phyloP scores from a whole-genome alignment of 2,113 vertebrate species.

The Oryzias javanicus region DNA sequence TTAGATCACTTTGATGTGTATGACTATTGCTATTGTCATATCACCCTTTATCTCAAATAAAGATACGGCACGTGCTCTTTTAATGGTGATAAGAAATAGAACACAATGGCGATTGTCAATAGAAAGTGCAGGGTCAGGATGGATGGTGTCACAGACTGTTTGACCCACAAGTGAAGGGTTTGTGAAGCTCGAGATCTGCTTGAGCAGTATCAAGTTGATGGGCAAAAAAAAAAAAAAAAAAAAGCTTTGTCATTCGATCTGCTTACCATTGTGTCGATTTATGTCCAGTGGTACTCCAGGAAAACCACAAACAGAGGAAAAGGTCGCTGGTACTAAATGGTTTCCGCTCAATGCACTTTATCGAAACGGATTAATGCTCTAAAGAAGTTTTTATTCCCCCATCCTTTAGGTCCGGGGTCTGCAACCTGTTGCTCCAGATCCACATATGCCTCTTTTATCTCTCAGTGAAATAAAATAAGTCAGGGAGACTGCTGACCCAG shows the following conservation, averaged over 20 bases:
- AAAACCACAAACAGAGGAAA: constrained; percentile 1
- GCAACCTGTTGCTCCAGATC: too few relatives aligned
- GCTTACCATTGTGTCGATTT: background rate
- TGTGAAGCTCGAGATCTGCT: too few relatives aligned
- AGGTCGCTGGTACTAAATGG: background rate
- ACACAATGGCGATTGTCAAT: background rate
- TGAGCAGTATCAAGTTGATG: too few relatives aligned
- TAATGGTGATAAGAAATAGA: constrained; percentile 6
- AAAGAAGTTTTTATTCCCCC: too few relatives aligned
- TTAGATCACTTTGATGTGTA: background rate
- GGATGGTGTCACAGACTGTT: too few relatives aligned
- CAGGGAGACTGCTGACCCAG: too few relatives aligned
- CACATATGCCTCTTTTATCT: too few relatives aligned
- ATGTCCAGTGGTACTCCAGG: background rate
- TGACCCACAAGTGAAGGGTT: too few relatives aligned
- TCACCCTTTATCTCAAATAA: background rate
- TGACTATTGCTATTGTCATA: background rate
- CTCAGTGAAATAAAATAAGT: too few relatives aligned
- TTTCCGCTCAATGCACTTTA: background rate
- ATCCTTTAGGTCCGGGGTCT: too few relatives aligned
- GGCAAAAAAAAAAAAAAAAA: too few relatives aligned
- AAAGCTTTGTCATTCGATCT: background rate
- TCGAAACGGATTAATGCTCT: background rate
- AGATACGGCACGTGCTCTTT: background rate
- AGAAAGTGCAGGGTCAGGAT: background rate